Base-by-base conservation (phyloP, 2,888 invertebrate species). In the Trichogramma evanescens region DNA sequence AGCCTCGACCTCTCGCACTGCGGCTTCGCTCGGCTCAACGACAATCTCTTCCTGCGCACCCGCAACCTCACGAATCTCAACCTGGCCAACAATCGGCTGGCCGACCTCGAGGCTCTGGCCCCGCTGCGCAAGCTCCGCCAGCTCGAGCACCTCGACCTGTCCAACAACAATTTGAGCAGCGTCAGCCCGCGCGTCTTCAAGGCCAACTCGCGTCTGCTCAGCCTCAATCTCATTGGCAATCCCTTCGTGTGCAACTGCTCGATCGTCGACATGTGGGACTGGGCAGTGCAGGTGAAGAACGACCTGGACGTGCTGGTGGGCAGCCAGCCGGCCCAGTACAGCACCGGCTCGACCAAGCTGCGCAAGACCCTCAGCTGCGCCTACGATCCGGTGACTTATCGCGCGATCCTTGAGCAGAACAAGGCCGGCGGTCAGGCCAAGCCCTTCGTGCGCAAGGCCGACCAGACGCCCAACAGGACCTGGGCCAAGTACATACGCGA, bases 401-500 rank as follows among this genome's bases (percentile, higher is more conserved):
- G 72, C 2, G 71, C 68, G 13, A 71, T 75, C 6, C 40, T 70
- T 61, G 69, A 72, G 43, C 82, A 82, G 63, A 76, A 82, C 54
- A 78, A 80, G n/a, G 79, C 82, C 63, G 71, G 80, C 40, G 75
- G 78, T 59, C 83, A 83, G 68, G 77, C 84, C 63, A 79, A 83
- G 55, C 82, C 83, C 1, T 83, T 83, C 67, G 10, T 81, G 13
- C 84, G 85, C 65, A 78, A 78, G 60, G 81, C 84, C 65, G 83
- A 84, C 65, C 70, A 84, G 40, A 82, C 83, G 0, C 82, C 85
- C 0, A 84, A 83, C 66, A 81, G 87, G 66, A 88, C 88, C 1
- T 88, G 88, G 88, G 87, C 87, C 1, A 87, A 88, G 71, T 88
- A 86, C 68, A 83, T 87, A 5, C 80, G 85, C 58, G 87, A 87